These are phyloP conservation scores for Bubalus kerabau DNA, from an alignment of 2,113 vertebrate species.

Conservation along the genomic window DNA sequence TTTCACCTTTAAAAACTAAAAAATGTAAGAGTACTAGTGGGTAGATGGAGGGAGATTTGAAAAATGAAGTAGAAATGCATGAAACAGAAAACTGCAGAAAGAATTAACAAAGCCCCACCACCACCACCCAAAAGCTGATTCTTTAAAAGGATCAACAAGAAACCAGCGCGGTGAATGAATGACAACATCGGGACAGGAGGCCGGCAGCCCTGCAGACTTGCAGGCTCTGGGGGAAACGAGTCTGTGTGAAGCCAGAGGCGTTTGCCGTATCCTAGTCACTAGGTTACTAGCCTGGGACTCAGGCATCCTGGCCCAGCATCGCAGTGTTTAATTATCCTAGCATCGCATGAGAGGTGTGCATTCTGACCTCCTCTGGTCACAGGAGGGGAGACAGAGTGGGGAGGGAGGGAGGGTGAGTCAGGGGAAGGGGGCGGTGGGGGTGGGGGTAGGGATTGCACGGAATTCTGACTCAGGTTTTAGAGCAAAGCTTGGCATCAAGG, in stretches of 20 bases:
- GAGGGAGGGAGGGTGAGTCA: background rate
- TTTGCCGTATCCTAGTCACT: background rate
- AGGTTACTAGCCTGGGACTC: background rate
- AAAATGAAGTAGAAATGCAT: too few relatives aligned
- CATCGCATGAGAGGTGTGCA: too few relatives aligned
- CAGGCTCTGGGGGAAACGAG: accelerated
- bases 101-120: background rate
- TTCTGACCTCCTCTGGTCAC: background rate
- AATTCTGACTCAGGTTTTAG: background rate
- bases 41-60: background rate
- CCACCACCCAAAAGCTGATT: background rate
- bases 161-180: background rate
- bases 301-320: background rate
- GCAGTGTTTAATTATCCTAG: background rate
- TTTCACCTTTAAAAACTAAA: background rate
- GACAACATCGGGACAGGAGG: too few relatives aligned
- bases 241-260: background rate
- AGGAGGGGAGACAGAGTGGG: background rate
- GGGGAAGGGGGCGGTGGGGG: background rate
- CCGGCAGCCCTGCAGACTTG: background rate
- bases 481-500: background rate
- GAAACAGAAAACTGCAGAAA: background rate
- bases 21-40: background rate
- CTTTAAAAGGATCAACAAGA: background rate
- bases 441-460: accelerated